Percentiles rank a stretch among this genome's conserved stretches.
These are phyloP conservation scores for Hylomyscus alleni DNA, from an alignment of 2,797 vertebrate genomes.

Conservation along the genomic window DNA sequence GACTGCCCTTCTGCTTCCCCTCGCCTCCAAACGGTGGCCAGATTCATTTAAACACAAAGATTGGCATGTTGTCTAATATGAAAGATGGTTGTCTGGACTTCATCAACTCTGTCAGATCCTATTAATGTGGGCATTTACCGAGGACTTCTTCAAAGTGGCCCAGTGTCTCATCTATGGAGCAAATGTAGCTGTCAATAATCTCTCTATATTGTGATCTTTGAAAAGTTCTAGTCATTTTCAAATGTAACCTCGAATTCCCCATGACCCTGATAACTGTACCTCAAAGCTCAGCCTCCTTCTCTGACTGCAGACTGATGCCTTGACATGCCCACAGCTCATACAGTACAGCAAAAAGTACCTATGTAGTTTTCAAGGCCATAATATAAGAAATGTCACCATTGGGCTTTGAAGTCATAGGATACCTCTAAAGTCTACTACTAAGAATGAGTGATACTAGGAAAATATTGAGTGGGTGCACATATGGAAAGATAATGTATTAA, in stretches of 20 bases:
- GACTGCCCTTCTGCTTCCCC: not conserved
- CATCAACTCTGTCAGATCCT: not conserved
- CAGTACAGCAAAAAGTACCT: not conserved
- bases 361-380: not conserved
- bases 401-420: not conserved
- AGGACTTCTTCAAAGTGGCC: not conserved
- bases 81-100: not conserved
- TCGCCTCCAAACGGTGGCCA: not conserved
- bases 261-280: not conserved
- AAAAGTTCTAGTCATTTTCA: not conserved
- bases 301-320: not conserved
- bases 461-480: too few relatives aligned
- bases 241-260: not conserved
- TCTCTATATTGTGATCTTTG: not conserved
- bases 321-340: not conserved
- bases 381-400: not conserved
- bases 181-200: not conserved
- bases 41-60: not conserved
- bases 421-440: not conserved
- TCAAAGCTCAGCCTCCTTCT: not conserved
- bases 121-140: not conserved
- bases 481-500: not conserved
- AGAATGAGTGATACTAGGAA: not conserved
- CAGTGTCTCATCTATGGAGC: not conserved
- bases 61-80: not conserved